Conservation (phyloP, 2,113 vertebrate genomes). For the Campylomormyrus tamandua region DNA sequence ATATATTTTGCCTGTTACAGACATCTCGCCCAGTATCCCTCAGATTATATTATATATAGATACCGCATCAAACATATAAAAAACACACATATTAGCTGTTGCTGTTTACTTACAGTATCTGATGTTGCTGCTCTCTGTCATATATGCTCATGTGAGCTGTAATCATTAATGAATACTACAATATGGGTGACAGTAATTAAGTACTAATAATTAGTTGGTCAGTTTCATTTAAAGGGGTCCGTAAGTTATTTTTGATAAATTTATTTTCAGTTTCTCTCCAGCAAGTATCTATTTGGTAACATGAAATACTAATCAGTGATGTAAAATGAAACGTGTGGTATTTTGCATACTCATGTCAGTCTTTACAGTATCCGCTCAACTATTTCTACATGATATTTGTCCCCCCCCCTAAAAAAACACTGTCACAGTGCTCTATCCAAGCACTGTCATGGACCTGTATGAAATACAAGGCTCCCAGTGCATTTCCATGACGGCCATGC, state of each 20-base stretch:
- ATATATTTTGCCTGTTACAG: not conserved
- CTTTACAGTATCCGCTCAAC: not conserved
- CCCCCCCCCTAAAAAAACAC: not conserved
- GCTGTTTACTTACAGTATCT: not conserved
- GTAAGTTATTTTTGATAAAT: not conserved
- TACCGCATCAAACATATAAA: not conserved
- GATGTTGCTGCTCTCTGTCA: not conserved
- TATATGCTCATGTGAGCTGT: not conserved
- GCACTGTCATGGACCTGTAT: not conserved
- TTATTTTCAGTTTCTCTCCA: not conserved
- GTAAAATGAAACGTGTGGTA: not conserved
- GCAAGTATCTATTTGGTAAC: not conserved
- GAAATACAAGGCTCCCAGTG: not conserved
- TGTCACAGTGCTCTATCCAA: not conserved
- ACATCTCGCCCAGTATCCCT: not conserved
- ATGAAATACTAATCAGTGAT: not conserved
- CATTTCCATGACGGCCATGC: not conserved
- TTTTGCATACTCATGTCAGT: not conserved
- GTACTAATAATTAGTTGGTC: not conserved
- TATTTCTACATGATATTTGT: not conserved
- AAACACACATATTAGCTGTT: not conserved
- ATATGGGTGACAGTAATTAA: not conserved
- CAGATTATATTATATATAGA: not conserved
- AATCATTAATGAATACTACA: not conserved
- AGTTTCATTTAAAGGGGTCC: not conserved